Evolutionary conservation across 2,797 vertebrate species (phyloP), one percentile per base, ranked within the genome.

Genomic region (Diglossa cyanea): DNA sequence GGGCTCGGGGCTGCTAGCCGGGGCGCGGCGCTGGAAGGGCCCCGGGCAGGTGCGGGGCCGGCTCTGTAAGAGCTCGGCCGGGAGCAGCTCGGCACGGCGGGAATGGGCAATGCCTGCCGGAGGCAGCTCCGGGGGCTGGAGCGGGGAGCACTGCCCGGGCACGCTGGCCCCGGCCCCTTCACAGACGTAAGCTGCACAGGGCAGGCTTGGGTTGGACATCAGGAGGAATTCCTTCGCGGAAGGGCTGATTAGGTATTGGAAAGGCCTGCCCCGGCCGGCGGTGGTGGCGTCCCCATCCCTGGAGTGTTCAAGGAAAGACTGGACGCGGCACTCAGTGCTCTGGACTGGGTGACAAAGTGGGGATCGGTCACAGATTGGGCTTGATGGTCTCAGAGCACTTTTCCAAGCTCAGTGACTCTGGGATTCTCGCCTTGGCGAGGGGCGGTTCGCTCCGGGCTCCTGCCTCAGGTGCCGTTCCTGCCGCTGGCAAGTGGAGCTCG

Each of bases 181-280:
- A 4, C 0, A 8, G 31, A 3, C n/a, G 16, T 31, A 1, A 18
- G 35, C 9, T 50, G 35, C 72, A 6, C 5, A 5, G 35, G 18
- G 19, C 55, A 4, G 23, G 6, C 20, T 26, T 20, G 57, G 31
- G 13, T 14, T 3, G n/a, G 31, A 2, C 55, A 4, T 1, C 3
- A 17, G 37, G 37, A 39, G 25, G 19, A 57, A 21, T 50, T 25
- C 37, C 42, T n/a, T 48, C n/a, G 0, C 11, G 1, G 24, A 7
- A 13, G 3, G 23, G 11, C 2, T 25, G 24, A 12, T 25, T 8
- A 3, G 11, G 0, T 24, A 3, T 2, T 30, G 57, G 48, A 19
- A 37, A 9, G 54, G 25, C 11, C 35, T 48, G 73, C 20, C 16
- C 33, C 6, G 16, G 33, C 40, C 8, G 28, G 53, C 2, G 12